A percentile compares a stretch with the other conserved stretches of the same genome.
Conservation (phyloP, 2,888 invertebrate species). For the Mesorhabditis belari region DNA sequence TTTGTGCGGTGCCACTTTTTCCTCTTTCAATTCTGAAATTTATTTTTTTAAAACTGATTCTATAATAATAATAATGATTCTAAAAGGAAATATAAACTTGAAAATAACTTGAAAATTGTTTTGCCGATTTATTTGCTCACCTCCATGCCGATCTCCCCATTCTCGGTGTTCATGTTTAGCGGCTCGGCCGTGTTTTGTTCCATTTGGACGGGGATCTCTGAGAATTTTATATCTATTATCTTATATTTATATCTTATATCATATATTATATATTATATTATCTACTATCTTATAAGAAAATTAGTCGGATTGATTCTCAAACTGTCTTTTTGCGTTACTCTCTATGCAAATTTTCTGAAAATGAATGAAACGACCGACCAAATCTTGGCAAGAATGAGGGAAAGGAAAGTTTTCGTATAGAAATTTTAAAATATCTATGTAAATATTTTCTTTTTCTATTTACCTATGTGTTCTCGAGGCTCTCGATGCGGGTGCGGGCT, state of each 20-base stretch:
- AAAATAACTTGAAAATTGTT: too few relatives aligned
- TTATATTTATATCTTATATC: not conserved
- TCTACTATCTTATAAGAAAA: not conserved
- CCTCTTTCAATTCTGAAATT: slow-evolving; percentile 41
- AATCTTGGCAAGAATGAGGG: too few relatives aligned
- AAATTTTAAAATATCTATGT: not conserved
- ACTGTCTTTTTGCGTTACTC: too few relatives aligned
- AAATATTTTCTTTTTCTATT: slow-evolving; percentile 5
- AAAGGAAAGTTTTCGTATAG: not conserved
- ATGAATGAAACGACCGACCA: not conserved
- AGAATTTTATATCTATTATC: not conserved
- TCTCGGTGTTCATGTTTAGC: slow-evolving; percentile 47
- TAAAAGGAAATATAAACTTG: too few relatives aligned
- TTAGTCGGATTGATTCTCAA: not conserved
- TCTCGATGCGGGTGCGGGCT: slow-evolving; percentile 45
- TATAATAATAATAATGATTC: too few relatives aligned
- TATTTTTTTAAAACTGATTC: too few relatives aligned
- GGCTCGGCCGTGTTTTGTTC: slow-evolving; percentile 44
- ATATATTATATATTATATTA: not conserved
- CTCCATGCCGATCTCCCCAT: slow-evolving; percentile 51
- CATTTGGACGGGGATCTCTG: slow-evolving; percentile 34
- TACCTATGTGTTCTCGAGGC: slow-evolving; percentile 39
- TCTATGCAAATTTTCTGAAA: too few relatives aligned
- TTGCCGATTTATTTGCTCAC: too few relatives aligned
- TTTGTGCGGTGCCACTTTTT: slow-evolving; percentile 50